These are phyloP conservation scores for Scomber japonicus DNA, from an alignment of 2,113 vertebrate species.

Conservation along the genomic window DNA sequence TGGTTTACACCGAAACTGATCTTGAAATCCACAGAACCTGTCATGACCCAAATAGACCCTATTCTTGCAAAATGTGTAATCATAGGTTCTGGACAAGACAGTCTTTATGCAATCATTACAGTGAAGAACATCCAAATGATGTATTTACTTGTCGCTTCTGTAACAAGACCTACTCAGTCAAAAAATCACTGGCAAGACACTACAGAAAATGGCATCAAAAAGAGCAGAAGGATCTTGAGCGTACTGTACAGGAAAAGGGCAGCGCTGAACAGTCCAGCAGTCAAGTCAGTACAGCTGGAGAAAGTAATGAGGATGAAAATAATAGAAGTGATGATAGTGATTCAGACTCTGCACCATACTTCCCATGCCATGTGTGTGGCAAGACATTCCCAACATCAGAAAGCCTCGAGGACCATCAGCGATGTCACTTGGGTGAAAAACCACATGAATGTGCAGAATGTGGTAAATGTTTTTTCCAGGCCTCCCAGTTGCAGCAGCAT, in stretches of 20 bases:
- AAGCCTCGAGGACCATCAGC: slow-evolving; percentile 86
- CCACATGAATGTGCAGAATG: slow-evolving; percentile 86
- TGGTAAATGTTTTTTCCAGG: slow-evolving; percentile 84
- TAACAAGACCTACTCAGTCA: slow-evolving; percentile 72
- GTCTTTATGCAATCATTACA: slow-evolving; percentile 73
- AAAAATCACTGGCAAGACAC: slow-evolving; percentile 79
- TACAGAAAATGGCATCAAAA: slow-evolving; percentile 70
- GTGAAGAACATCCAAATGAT: slow-evolving; percentile 62
- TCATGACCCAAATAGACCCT: slow-evolving; percentile 78
- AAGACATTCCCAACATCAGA: slow-evolving; percentile 86
- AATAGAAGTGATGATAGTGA: slow-evolving; percentile 70
- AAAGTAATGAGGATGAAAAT: slow-evolving; percentile 52
- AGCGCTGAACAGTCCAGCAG: slow-evolving; percentile 39
- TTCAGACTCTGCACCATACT: slow-evolving; percentile 85
- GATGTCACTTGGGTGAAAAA: slow-evolving; percentile 86
- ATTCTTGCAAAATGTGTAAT: slow-evolving; percentile 74
- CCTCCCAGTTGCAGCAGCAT: slow-evolving; percentile 85
- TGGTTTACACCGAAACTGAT: slow-evolving; percentile 61
- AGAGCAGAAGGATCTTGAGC: slow-evolving; percentile 21
- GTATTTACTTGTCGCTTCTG: slow-evolving; percentile 77
- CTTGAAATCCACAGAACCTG: slow-evolving; percentile 75
- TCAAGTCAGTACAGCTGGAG: slow-evolving; percentile 49
- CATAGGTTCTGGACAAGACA: slow-evolving; percentile 73
- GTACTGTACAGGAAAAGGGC: slow-evolving; percentile 22
- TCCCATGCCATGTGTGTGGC: slow-evolving; percentile 87